Evolutionary conservation across 1,140 invertebrate species (phyloP).

Genomic region (Leptoteleia sp.): DNA sequence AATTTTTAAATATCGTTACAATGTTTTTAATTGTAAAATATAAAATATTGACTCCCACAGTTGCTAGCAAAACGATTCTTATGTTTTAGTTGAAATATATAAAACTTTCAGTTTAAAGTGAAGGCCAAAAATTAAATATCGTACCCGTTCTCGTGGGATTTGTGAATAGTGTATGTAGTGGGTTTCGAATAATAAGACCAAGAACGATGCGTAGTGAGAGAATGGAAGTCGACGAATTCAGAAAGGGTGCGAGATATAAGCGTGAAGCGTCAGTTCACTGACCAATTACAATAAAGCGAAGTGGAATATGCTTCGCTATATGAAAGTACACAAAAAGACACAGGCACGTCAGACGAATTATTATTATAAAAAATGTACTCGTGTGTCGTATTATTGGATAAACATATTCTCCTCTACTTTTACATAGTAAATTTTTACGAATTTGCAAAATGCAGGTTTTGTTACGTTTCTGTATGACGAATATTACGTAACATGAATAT

Average conservation of each 20-base stretch:
- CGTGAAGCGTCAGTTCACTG: conserved; percentile 46
- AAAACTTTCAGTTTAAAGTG: conserved; percentile 12
- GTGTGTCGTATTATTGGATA: not conserved
- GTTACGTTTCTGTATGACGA: no score
- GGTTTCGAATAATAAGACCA: conserved; percentile 41
- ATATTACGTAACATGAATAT: no score
- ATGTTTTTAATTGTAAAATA: no score
- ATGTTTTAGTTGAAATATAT: conserved; percentile 5
- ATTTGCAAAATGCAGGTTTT: no score
- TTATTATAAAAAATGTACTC: conserved; percentile 34
- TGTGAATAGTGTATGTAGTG: conserved; percentile 10
- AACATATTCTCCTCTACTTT: no score
- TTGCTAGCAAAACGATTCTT: no score
- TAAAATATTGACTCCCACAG: no score
- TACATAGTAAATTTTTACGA: no score
- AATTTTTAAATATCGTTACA: not conserved
- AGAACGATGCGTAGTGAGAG: conserved; percentile 21
- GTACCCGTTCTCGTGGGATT: conserved; percentile 18
- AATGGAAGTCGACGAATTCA: conserved; percentile 37
- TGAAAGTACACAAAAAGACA: conserved; percentile 40
- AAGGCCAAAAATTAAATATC: conserved; percentile 26
- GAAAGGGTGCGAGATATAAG: conserved; percentile 45
- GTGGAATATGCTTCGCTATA: conserved; percentile 46
- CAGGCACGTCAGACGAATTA: conserved; percentile 21
- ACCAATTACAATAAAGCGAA: conserved; percentile 53